A percentile compares a stretch with the other conserved stretches of the same genome.
Evolutionary conservation across 2,888 invertebrate species (phyloP).

Genomic region (Oscheius onirici): DNA sequence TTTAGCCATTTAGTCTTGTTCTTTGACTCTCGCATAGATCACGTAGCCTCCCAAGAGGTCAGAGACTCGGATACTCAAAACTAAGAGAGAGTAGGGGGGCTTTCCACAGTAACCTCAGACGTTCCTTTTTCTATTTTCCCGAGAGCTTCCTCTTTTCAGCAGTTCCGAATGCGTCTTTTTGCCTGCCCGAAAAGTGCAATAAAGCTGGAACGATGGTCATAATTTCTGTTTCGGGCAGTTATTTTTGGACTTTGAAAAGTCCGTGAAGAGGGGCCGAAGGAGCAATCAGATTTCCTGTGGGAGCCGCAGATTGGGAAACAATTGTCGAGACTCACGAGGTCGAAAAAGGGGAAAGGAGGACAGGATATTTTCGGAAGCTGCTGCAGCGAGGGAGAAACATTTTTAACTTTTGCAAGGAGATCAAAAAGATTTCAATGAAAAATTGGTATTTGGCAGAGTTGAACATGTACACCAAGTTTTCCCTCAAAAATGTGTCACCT

Average conservation of each 20-base stretch:
- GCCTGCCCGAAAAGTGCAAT: slow-evolving; percentile 15
- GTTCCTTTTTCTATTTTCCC: too few species aligned
- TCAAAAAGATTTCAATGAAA: too few species aligned
- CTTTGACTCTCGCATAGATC: not conserved
- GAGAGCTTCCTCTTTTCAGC: not conserved
- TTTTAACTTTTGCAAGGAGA: too few species aligned
- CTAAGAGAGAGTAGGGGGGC: too few species aligned
- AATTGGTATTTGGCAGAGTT: too few species aligned
- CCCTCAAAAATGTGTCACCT: too few species aligned
- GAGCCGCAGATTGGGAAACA: not conserved
- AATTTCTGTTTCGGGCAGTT: not conserved
- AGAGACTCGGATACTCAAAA: not conserved
- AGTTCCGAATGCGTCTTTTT: not conserved
- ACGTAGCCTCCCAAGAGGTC: not conserved
- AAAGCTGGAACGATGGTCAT: slow-evolving; percentile 3
- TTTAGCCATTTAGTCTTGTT: not conserved
- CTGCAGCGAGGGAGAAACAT: too few species aligned
- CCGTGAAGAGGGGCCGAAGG: not conserved
- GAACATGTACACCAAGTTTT: too few species aligned
- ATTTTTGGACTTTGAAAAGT: not conserved
- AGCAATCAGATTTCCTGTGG: not conserved
- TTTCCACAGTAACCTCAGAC: too few species aligned
- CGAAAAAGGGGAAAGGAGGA: not conserved
- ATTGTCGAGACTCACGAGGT: not conserved
- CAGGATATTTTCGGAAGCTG: not conserved